Percentiles rank a stretch among this genome's conserved stretches.
Conservation (phyloP, 2,113 vertebrate species). For the Nannobrachium achirus region DNA sequence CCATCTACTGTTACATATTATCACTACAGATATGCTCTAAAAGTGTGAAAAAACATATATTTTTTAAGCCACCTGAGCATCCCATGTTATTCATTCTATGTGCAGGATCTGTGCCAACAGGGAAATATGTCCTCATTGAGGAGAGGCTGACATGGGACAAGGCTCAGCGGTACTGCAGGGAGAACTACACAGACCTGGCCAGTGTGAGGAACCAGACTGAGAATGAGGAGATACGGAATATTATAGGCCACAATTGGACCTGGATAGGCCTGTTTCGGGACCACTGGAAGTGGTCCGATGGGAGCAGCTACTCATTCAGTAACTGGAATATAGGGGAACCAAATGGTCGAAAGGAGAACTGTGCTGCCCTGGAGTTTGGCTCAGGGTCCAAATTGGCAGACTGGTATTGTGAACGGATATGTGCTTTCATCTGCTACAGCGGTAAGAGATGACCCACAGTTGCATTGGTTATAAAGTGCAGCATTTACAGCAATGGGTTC, state of each 20-base stretch:
- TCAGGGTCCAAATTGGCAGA: not conserved
- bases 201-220: not conserved
- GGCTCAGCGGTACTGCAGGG: not conserved
- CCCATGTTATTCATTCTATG: no score
- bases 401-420: not conserved
- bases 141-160: not conserved
- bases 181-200: not conserved
- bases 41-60: no score
- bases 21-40: no score
- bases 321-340: not conserved
- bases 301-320: not conserved
- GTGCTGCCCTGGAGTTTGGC: not conserved
- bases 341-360: not conserved
- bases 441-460: no score
- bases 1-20: no score
- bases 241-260: not conserved
- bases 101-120: not conserved
- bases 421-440: not conserved
- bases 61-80: no score
- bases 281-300: not conserved
- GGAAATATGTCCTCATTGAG: not conserved
- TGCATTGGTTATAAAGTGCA: no score
- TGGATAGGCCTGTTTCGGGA: not conserved
- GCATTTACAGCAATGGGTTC: no score
- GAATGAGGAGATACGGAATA: not conserved